Base-by-base conservation (phyloP, 1,140 invertebrate genomes). In the Portunus trituberculatus region DNA sequence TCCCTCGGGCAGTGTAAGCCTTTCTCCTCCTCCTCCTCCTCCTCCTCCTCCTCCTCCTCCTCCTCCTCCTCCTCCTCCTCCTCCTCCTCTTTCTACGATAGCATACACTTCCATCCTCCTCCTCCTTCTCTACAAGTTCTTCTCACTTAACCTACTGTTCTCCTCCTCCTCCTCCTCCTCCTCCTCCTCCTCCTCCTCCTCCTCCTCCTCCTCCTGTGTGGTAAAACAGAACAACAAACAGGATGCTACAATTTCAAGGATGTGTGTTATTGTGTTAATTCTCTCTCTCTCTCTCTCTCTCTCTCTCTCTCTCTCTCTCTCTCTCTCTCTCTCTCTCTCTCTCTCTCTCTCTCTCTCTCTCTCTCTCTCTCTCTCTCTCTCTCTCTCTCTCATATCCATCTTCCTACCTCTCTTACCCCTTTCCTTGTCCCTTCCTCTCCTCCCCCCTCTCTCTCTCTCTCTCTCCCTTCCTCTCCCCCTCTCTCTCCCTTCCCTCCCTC, bases 111-210 rank as follows among this genome's bases (percentile, higher is more conserved):
- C 52, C 67, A 7, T 76, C 67, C n/a, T 76, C 67, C 8, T 76
- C 67, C 8, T 76, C 67, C n/a, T 76, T 25, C n/a, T 76, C 20
- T 76, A 7, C 67, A 20, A 1, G 10, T 59, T 4, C 12, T 59
- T 59, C n/a, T 86, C n/a, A 16, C 84, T 86, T n/a, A 16, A 29
- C 32, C 84, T 20, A 29, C n/a, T n/a, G 10, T 14, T 28, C 12
- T 88, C 86, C n/a, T 46, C 45, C 86, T 88, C 86, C n/a, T 46
- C 45, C 86, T 88, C 86, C 45, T 46, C 45, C 86, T 88, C 86
- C 45, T 46, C 45, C 86, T 88, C 86, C 45, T 46, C 45, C 86
- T 88, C 86, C 45, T 46, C 45, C 86, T 86, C 84, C 45, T 46
- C 45, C 86, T 32, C 31, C 45, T 46, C 20, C 59, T 76, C 59